phyloP scores from a whole-genome alignment of 2,888 invertebrate genomes.

The Acleris laterana region DNA sequence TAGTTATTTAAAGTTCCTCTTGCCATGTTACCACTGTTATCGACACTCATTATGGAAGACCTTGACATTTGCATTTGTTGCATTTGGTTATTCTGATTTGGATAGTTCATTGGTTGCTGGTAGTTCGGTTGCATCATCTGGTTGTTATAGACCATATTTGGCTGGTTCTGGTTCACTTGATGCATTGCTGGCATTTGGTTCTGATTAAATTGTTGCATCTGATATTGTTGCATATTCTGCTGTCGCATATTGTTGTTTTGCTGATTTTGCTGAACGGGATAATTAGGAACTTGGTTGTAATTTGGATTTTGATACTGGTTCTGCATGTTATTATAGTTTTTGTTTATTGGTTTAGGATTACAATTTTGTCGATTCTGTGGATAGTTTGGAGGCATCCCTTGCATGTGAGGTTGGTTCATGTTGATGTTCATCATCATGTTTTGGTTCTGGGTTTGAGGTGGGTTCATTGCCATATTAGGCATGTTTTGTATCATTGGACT shows the following conservation, averaged over 20 bases:
- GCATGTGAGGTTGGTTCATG: slow-evolving; percentile 58
- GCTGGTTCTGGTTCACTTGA: slow-evolving; percentile 60
- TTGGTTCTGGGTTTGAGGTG: slow-evolving; percentile 56
- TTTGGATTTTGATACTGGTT: slow-evolving; percentile 72
- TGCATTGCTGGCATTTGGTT: slow-evolving; percentile 61
- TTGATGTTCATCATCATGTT: slow-evolving; percentile 63
- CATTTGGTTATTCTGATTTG: slow-evolving; percentile 66
- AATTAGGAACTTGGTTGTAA: slow-evolving; percentile 64
- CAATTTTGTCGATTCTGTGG: slow-evolving; percentile 63
- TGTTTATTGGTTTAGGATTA: slow-evolving; percentile 63
- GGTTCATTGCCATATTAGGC: slow-evolving; percentile 69
- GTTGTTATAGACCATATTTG: slow-evolving; percentile 62
- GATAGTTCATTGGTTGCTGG: slow-evolving; percentile 62
- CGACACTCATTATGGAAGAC: slow-evolving; percentile 78
- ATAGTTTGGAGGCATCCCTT: slow-evolving; percentile 54
- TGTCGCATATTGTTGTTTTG: slow-evolving; percentile 59
- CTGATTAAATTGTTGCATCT: slow-evolving; percentile 71
- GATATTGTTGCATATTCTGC: slow-evolving; percentile 72
- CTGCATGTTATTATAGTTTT: slow-evolving; percentile 62
- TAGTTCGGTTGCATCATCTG: slow-evolving; percentile 63
- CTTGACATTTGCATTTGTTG: slow-evolving; percentile 76
- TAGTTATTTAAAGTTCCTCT: slow-evolving; percentile 71
- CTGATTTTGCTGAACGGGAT: slow-evolving; percentile 65
- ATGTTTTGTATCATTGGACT: slow-evolving; percentile 77
- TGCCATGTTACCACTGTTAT: slow-evolving; percentile 74